Percentiles rank a stretch among this genome's conserved stretches.
phyloP scores from a whole-genome alignment of 2,113 vertebrate species.

The Hippocampus abdominalis region DNA sequence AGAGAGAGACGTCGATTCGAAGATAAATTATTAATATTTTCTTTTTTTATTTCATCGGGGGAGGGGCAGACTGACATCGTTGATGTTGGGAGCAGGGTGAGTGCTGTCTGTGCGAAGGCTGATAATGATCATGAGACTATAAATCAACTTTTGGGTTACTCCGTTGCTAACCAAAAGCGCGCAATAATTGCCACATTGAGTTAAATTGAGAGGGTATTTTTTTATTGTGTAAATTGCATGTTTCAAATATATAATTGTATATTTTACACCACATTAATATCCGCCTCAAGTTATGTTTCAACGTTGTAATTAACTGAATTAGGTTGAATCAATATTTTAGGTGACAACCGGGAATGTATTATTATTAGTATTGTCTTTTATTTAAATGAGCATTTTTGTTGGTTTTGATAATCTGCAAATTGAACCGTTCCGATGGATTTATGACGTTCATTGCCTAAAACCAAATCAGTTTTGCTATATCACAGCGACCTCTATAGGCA shows the following conservation, averaged over 20 bases:
- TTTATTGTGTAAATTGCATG: neutral
- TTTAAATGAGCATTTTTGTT: conserved; percentile 3
- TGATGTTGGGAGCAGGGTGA: conserved; percentile 30
- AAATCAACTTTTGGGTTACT: conserved; percentile 37
- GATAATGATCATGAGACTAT: conserved; percentile 59
- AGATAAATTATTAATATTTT: conserved; percentile 85
- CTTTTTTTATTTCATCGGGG: conserved; percentile 2
- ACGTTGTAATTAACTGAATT: neutral
- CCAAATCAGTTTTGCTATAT: conserved; percentile 62
- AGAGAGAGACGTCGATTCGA: conserved; percentile 72
- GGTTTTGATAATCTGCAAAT: conserved; percentile 18
- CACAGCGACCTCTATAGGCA: conserved; percentile 76
- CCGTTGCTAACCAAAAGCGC: conserved; percentile 45
- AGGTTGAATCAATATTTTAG: neutral
- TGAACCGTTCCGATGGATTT: conserved; percentile 27
- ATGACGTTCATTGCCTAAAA: conserved; percentile 30
- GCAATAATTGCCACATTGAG: conserved; percentile 39
- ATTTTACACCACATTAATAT: neutral
- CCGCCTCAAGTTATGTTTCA: neutral
- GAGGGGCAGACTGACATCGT: neutral
- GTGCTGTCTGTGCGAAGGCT: conserved; percentile 49
- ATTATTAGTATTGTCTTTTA: neutral
- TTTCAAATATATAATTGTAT: neutral
- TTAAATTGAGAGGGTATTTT: conserved; percentile 8
- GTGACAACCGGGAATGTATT: neutral